Evolutionary conservation across 2,113 vertebrate species (phyloP).

Genomic region (Leptocoma aspasia): DNA sequence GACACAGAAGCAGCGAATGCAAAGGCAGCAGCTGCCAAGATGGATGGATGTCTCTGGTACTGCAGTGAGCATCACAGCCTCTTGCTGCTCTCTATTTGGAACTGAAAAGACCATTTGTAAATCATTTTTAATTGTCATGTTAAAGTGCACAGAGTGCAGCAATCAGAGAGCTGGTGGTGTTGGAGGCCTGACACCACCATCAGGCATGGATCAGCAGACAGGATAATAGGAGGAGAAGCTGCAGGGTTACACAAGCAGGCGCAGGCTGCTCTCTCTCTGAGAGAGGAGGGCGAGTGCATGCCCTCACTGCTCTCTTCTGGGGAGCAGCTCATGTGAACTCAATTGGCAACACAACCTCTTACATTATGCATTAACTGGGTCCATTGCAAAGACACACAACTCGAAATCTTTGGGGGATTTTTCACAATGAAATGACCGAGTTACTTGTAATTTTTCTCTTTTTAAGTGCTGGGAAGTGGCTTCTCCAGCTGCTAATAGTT

Average conservation of each 20-base stretch:
- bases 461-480: neutral
- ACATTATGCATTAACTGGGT: neutral
- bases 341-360: neutral
- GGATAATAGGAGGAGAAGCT: slow-evolving; percentile 59
- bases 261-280: neutral
- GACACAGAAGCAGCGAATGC: neutral
- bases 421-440: neutral
- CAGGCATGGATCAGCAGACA: slow-evolving; percentile 65
- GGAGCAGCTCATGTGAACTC: neutral
- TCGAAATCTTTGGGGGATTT: neutral
- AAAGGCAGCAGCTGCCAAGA: neutral
- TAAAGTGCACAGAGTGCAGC: slow-evolving; percentile 53
- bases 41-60: neutral
- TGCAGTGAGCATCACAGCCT: neutral
- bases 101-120: slow-evolving; percentile 44
- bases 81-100: slow-evolving; percentile 33
- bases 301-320: neutral
- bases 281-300: neutral
- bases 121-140: slow-evolving; percentile 75
- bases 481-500: neutral
- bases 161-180: slow-evolving; percentile 30
- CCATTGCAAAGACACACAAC: neutral
- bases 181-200: slow-evolving; percentile 59
- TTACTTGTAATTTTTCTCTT: neutral
- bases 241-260: slow-evolving; percentile 55